Evolutionary conservation across 2,888 invertebrate species (phyloP).

Genomic region (Orchestes rusci): DNA sequence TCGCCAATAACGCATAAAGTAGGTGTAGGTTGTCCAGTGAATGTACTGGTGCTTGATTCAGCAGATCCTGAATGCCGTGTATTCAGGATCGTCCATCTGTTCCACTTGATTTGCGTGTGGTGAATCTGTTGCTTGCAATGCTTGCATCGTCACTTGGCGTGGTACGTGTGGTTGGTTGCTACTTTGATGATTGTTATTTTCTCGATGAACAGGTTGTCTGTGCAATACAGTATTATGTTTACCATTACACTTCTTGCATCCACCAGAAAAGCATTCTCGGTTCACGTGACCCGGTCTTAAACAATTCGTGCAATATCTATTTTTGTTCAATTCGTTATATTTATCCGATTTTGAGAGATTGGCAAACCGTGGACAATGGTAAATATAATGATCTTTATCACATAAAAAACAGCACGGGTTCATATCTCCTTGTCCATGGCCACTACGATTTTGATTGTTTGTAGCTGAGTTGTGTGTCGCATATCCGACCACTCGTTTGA

Average conservation of each 20-base stretch:
- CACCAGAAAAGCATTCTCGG: not conserved
- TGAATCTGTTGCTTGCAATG: too few species aligned
- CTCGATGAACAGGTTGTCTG: not conserved
- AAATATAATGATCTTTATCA: conserved; percentile 3
- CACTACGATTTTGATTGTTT: not conserved
- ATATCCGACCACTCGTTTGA: not conserved
- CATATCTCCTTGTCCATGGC: too few species aligned
- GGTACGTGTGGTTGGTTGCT: not conserved
- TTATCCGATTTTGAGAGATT: too few species aligned
- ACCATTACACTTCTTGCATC: conserved; percentile 8
- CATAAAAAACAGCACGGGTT: not conserved
- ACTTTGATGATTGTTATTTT: not conserved
- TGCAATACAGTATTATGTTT: conserved; percentile 6
- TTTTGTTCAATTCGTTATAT: too few species aligned
- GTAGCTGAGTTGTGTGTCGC: too few species aligned
- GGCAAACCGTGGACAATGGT: too few species aligned
- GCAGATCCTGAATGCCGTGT: too few species aligned
- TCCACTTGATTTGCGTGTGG: too few species aligned
- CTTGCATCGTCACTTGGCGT: not conserved
- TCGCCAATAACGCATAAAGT: not conserved
- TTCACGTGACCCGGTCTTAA: conserved; percentile 12
- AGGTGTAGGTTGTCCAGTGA: too few species aligned
- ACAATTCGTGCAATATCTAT: conserved; percentile 9
- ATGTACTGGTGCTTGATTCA: too few species aligned
- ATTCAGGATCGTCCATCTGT: too few species aligned